Conservation (phyloP, 2,113 vertebrate species). For the Chaetura pelagica region DNA sequence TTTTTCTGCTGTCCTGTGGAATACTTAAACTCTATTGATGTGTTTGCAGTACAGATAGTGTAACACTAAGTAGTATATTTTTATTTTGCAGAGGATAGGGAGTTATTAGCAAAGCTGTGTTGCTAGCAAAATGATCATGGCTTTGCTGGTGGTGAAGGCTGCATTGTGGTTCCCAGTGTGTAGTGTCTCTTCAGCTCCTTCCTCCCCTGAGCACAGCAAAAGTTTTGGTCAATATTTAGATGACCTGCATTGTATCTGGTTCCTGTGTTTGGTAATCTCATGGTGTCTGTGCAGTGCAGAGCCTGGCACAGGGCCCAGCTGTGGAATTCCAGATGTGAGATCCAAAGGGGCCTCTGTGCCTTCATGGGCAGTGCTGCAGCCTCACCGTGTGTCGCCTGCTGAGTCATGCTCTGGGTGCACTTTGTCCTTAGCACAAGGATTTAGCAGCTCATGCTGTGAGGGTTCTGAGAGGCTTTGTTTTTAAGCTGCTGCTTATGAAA, state of each 20-base stretch:
- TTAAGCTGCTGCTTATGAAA: constrained; percentile 15
- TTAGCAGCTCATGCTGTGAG: neutral
- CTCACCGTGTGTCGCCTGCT: accelerated
- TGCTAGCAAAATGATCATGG: neutral
- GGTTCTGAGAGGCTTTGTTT: constrained; percentile 4
- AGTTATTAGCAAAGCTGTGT: neutral
- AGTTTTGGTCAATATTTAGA: neutral
- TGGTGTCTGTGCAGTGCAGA: neutral
- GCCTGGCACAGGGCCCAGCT: neutral
- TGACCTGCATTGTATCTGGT: neutral
- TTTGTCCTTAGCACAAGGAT: neutral
- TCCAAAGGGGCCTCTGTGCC: neutral
- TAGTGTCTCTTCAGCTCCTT: accelerated
- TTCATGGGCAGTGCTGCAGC: accelerated
- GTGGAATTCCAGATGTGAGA: neutral
- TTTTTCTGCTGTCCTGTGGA: neutral
- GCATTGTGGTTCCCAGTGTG: accelerated
- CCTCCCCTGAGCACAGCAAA: neutral
- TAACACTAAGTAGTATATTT: neutral
- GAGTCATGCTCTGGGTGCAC: accelerated
- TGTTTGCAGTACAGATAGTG: neutral
- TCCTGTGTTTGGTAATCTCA: neutral
- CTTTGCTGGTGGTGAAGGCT: neutral
- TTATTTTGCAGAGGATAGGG: neutral
- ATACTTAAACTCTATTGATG: neutral